A percentile compares a stretch with the other conserved stretches of the same genome.
phyloP scores from a whole-genome alignment of 1,140 invertebrate genomes.

The Adelges cooleyi region DNA sequence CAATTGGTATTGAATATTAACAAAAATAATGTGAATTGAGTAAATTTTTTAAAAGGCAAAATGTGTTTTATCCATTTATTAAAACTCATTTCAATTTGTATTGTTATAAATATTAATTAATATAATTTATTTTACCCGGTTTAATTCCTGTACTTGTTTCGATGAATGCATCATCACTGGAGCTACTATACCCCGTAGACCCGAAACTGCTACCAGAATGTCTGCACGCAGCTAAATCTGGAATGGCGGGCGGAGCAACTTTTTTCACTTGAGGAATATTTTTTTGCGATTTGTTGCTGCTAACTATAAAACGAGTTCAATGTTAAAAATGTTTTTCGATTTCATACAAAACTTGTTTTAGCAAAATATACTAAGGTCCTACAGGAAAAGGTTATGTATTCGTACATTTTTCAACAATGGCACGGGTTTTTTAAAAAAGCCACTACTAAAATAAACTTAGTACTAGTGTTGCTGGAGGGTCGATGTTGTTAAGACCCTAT shows the following conservation, averaged over 20 bases:
- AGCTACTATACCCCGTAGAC: conserved; percentile 43
- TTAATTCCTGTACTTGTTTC: conserved; percentile 36
- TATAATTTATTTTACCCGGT: conserved; percentile 37
- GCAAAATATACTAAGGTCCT: background rate
- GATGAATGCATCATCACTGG: conserved; percentile 54
- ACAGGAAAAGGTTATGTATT: background rate
- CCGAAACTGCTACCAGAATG: conserved; percentile 39
- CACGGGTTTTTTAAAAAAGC: background rate
- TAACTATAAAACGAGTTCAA: conserved; percentile 44
- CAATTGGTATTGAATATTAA: too few species aligned
- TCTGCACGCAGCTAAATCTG: conserved; percentile 44
- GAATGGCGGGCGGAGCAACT: conserved; percentile 68
- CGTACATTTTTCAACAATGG: conserved; percentile 9
- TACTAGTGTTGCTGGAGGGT: background rate
- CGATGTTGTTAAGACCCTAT: background rate
- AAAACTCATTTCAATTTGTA: too few species aligned
- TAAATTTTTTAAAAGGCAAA: too few species aligned
- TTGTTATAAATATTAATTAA: too few species aligned
- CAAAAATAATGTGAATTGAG: too few species aligned
- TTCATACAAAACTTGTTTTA: background rate
- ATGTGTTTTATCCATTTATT: too few species aligned
- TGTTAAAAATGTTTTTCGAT: too few species aligned
- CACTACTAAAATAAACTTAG: conserved; percentile 2
- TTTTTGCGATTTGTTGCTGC: conserved; percentile 63
- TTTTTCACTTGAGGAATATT: conserved; percentile 64